Evolutionary conservation across 2,113 vertebrate species (phyloP).

Genomic region (Axis porcinus): DNA sequence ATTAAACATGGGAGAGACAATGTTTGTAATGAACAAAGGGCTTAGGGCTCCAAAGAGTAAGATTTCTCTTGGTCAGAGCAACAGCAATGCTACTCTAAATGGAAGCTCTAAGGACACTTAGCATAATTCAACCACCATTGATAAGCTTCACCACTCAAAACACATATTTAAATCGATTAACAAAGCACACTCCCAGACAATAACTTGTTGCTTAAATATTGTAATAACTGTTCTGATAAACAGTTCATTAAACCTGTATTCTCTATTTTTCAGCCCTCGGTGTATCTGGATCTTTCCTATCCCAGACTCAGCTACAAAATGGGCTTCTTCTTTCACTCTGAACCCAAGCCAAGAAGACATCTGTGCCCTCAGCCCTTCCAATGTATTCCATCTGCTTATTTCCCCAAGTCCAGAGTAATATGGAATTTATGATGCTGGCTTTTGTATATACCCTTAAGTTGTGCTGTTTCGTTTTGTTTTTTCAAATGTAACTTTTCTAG

Average conservation of each 20-base stretch:
- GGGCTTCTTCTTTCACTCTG: conserved; percentile 46
- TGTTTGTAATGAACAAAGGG: background rate
- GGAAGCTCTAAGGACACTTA: background rate
- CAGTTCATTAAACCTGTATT: background rate
- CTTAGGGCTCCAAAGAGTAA: background rate
- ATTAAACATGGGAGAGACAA: background rate
- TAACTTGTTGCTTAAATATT: conserved; percentile 27
- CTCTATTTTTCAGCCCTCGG: background rate
- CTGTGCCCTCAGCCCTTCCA: conserved; percentile 63
- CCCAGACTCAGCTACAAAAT: conserved; percentile 13
- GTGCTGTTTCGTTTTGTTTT: background rate
- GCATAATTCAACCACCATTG: background rate
- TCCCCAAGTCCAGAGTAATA: conserved; percentile 43
- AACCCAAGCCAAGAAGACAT: conserved; percentile 64
- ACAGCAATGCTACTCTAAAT: background rate
- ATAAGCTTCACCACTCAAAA: background rate
- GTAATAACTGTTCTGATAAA: conserved; percentile 14
- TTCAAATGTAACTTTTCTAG: conserved; percentile 27
- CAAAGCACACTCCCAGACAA: background rate
- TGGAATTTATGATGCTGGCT: conserved; percentile 52
- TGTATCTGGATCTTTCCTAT: background rate
- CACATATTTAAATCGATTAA: background rate
- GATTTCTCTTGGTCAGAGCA: background rate
- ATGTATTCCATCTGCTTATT: conserved; percentile 61
- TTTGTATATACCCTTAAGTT: conserved; percentile 34